Evolutionary conservation across 2,113 vertebrate species (phyloP), one percentile per base, ranked within the genome.

Genomic region (Fregata magnificens): DNA sequence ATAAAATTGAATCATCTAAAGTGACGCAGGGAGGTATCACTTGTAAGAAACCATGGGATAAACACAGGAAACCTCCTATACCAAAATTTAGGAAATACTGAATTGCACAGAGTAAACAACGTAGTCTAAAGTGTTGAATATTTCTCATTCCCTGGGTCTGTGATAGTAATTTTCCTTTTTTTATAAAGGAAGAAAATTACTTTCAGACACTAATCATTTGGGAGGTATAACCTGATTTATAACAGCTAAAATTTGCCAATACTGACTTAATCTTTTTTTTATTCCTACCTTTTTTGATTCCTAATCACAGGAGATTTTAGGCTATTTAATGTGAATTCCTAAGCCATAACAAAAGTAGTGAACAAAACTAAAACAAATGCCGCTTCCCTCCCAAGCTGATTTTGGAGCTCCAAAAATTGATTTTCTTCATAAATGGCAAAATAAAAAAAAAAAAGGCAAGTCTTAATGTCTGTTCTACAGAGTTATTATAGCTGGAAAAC

Each of bases 111-210:
- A 26, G 12, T 9, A 77, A 77, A 21, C 13, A 29, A 44, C 0
- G 1, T 20, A 9, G 10, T 26, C 13, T 40, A 1, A 42, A 77
- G 16, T 5, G 28, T 19, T 74, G 10, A 5, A 1, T 12, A 9
- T 36, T 82, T 36, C 40, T 45, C 28, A 13, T 82, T 29, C 47
- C 15, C 21, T 50, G 26, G 19, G 22, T 55, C n/a, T 47, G 2
- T 17, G 7, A 21, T 16, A 28, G 26, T 50, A 1, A 4, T 5
- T 61, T 69, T 38, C 6, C 15, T 28, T 55, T 34, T 82, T 82
- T 36, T 8, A 20, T 38, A 44, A 29, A 34, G 24, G 13, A n/a
- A 47, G 24, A 52, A 47, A 67, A 49, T 14, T 10, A 13, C 34
- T 34, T 58, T 82, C 14, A 13, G 47, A 25, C 53, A 38, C 22